phyloP scores from a whole-genome alignment of 2,888 invertebrate genomes.

The Agonopterix heracliana region DNA sequence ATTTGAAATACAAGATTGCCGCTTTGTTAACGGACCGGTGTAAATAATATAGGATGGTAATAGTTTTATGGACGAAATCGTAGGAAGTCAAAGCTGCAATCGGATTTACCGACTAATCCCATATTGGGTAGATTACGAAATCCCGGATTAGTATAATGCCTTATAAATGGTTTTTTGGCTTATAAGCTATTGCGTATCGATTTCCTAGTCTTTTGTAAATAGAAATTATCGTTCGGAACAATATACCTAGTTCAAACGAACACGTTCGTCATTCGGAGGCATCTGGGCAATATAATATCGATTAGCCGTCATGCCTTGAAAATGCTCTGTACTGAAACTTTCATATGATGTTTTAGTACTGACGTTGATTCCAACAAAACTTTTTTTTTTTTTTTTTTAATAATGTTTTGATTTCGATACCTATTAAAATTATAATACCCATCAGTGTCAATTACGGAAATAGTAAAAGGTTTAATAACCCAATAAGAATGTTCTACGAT shows the following conservation, averaged over 20 bases:
- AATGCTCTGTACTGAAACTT: no score
- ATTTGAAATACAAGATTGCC: constrained; percentile 15
- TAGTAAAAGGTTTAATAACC: constrained; percentile 9
- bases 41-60: constrained; percentile 23
- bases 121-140: constrained; percentile 50
- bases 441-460: not conserved
- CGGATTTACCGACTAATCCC: constrained; percentile 45
- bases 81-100: constrained; percentile 34
- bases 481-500: constrained; percentile 9
- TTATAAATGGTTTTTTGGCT: constrained; percentile 15
- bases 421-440: not conserved
- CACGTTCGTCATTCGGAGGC: no score
- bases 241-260: no score
- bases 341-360: no score
- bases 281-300: no score
- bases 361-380: no score
- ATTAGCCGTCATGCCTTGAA: no score
- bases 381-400: no score
- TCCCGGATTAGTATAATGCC: constrained; percentile 41
- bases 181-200: constrained; percentile 11
- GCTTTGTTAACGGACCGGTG: constrained; percentile 14
- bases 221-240: no score
- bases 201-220: not conserved
- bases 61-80: constrained; percentile 35
- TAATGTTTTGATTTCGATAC: no score